Evolutionary conservation across 2,888 invertebrate species (phyloP).

Genomic region (Dolichomitus sp.): DNA sequence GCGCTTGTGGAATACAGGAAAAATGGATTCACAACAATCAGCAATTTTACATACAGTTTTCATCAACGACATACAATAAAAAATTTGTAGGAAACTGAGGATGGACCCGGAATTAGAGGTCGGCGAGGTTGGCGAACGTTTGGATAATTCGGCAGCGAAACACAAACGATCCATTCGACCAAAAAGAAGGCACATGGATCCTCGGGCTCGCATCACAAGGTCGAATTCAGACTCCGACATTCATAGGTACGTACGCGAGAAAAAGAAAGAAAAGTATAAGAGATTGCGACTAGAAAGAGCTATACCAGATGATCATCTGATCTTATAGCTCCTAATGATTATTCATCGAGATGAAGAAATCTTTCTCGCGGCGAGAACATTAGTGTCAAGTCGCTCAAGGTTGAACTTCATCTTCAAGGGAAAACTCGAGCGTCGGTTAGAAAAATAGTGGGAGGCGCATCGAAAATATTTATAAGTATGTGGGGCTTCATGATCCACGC

Average conservation of each 20-base stretch:
- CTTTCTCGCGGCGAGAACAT: not conserved
- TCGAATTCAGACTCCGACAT: conserved; percentile 77
- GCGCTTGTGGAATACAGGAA: not conserved
- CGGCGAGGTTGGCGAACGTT: conserved; percentile 87
- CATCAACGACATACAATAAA: conserved; percentile 34
- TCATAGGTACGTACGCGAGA: conserved; percentile 73
- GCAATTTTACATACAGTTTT: conserved; percentile 2
- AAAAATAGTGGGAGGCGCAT: conserved; percentile 15
- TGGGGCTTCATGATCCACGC: not conserved
- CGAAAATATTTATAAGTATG: conserved; percentile 22
- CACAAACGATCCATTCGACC: conserved; percentile 93
- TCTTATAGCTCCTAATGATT: not conserved
- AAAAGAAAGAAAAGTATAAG: conserved; percentile 2
- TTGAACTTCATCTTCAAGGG: conserved; percentile 1
- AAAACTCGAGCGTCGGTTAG: conserved; percentile 1
- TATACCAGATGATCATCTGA: not conserved
- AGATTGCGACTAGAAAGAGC: conserved; percentile 59
- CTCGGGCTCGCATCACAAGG: conserved; percentile 83
- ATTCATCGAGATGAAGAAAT: not conserved
- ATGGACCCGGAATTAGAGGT: conserved; percentile 89
- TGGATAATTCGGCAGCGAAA: conserved; percentile 92
- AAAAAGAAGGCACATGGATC: conserved; percentile 89
- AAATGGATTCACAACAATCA: conserved; percentile 1
- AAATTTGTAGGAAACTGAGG: conserved; percentile 79
- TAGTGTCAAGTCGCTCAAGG: conserved; percentile 10